Base-by-base conservation (phyloP, 2,888 invertebrate genomes). In the Actias luna region DNA sequence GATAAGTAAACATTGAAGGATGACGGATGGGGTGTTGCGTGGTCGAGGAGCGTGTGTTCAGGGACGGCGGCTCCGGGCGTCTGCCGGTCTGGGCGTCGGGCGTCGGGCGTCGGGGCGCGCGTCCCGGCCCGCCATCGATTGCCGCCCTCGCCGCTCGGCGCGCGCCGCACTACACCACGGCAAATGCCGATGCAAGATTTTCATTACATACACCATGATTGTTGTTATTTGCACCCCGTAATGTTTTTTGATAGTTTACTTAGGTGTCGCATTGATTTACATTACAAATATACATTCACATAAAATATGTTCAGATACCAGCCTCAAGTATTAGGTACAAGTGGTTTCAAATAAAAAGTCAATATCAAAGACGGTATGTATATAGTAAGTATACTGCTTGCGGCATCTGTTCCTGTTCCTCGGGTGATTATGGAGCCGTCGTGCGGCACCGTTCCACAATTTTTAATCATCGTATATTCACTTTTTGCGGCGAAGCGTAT, bases 1-100 rank as follows among this genome's bases (percentile, higher is more conserved):
- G 86, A 81, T 84, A 83, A 84, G 91, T 92, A 92, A 92, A 90
- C 91, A 90, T 88, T 89, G 89, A 83, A 81, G 85, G 85, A 81
- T 85, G 85, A 83, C 81, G 85, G 80, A 83, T 82, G 79, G 85
- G 80, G 81, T 80, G 73, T 82, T 76, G 82, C 84, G 83, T 73
- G 77, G 73, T 77, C 79, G 79, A 81, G 84, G 81, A 79, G 81
- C 88, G 87, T 88, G 84, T 79, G 83, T 70, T 78, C 85, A 75
- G 93, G 75, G 88, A 88, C 78, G 93, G 83, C 90, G 82, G 92
- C 93, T 79, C 89, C 88, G 87, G 93, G 92, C 93, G 93, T 94
- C 93, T 93, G 93, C 88, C 88, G 92, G 93, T 93, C 94, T 92
- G 86, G 92, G 91, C 93, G 93, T 93, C 93, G 94, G 87, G 93